A percentile compares a stretch with the other conserved stretches of the same genome.
Evolutionary conservation across 2,113 vertebrate genomes (phyloP).

Genomic region (Heterochromis multidens): DNA sequence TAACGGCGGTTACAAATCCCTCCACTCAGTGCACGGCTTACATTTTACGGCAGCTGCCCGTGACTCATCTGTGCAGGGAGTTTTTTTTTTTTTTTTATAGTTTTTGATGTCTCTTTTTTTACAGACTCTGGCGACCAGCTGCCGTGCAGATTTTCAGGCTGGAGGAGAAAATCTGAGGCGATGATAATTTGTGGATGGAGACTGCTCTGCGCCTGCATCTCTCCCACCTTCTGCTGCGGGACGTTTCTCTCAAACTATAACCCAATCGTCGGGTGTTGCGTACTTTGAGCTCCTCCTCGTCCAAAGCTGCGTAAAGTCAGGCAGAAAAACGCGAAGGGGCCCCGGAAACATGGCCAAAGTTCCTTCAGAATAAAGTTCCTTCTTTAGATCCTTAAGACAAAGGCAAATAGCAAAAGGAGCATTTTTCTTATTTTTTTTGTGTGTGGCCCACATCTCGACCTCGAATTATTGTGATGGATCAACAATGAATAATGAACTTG

Average conservation of each 20-base stretch:
- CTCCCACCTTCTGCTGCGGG: conserved; percentile 54
- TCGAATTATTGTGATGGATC: neutral
- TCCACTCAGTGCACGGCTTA: neutral
- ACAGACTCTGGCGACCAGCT: neutral
- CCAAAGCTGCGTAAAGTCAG: neutral
- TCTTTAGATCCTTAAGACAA: no score
- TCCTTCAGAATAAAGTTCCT: conserved; percentile 49
- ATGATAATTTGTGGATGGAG: neutral
- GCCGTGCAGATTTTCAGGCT: neutral
- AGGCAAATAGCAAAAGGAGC: no score
- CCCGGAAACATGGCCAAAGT: neutral
- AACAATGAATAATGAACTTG: neutral
- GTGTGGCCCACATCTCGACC: neutral
- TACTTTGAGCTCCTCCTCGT: conserved; percentile 63
- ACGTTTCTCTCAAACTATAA: conserved; percentile 62
- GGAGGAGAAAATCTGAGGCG: neutral
- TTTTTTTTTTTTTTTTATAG: neutral
- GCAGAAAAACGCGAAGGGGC: rapidly evolving
- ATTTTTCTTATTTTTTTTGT: no score
- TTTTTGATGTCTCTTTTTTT: neutral
- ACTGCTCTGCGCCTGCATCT: neutral
- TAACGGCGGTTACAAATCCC: neutral
- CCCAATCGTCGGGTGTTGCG: conserved; percentile 60
- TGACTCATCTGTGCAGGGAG: conserved; percentile 9
- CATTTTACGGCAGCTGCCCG: neutral